phyloP scores from a whole-genome alignment of 2,797 vertebrate species.

The Anniella stebbinsi region DNA sequence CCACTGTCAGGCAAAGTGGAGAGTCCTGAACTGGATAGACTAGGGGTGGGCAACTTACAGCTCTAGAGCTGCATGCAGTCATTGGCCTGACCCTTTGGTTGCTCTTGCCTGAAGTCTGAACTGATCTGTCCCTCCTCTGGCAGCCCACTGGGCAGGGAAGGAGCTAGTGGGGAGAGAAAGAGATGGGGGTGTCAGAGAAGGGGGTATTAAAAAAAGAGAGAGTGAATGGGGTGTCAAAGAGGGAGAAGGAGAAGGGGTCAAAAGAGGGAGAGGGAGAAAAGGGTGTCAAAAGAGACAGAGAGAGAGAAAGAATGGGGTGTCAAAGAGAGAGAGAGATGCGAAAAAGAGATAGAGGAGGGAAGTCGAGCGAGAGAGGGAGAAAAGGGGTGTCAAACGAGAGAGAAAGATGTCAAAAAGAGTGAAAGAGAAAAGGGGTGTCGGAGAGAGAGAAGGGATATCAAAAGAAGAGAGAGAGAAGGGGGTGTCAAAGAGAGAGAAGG shows the following conservation, averaged over 20 bases:
- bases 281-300: neutral
- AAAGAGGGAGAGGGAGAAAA: neutral
- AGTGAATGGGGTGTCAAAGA: too few relatives aligned
- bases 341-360: too few relatives aligned
- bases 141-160: neutral
- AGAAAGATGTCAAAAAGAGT: neutral
- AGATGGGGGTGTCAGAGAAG: neutral
- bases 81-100: neutral
- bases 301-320: neutral
- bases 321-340: neutral
- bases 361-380: too few relatives aligned
- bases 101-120: neutral
- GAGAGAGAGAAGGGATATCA: too few relatives aligned
- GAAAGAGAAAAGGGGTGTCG: neutral
- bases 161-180: too few relatives aligned
- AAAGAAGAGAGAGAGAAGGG: neutral
- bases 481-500: neutral
- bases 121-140: neutral
- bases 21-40: too few relatives aligned
- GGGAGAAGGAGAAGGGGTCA: neutral
- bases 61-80: neutral
- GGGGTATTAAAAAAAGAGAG: too few relatives aligned
- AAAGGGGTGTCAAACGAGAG: too few relatives aligned
- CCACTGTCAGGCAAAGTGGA: neutral
- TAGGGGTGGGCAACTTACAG: neutral